Percentiles rank a stretch among this genome's conserved stretches.
phyloP scores from a whole-genome alignment of 2,888 invertebrate genomes.

The Lasioglossum marginatum region DNA sequence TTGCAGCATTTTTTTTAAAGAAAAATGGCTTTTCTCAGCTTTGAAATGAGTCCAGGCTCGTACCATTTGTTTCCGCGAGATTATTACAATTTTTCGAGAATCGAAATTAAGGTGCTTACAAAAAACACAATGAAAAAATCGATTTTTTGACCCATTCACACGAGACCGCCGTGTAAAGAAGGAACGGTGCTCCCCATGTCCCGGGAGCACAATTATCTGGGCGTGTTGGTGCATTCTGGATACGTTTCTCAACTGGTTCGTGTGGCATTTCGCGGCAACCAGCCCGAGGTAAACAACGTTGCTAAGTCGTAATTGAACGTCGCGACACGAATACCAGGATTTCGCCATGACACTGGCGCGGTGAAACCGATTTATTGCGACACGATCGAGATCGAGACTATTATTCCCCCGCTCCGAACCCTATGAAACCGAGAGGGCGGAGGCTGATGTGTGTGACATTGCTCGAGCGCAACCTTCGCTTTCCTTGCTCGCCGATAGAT shows the following conservation, averaged over 20 bases:
- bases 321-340: conserved; percentile 62
- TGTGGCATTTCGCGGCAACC: conserved; percentile 25
- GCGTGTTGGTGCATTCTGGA: conserved; percentile 33
- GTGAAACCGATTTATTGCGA: conserved; percentile 64
- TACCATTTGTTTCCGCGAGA: background rate
- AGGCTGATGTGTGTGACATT: conserved; percentile 40
- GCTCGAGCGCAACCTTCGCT: conserved; percentile 20
- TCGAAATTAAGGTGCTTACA: background rate
- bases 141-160: background rate
- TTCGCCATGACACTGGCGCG: conserved; percentile 65
- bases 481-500: background rate
- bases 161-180: conserved; percentile 6
- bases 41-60: too few species aligned
- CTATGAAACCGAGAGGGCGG: conserved; percentile 10
- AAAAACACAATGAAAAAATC: background rate
- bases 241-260: conserved; percentile 28
- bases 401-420: conserved; percentile 6
- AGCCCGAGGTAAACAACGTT: conserved; percentile 53
- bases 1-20: too few species aligned
- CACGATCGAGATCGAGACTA: conserved; percentile 47
- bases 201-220: conserved; percentile 30
- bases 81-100: background rate
- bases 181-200: background rate
- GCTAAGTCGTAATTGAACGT: conserved; percentile 52
- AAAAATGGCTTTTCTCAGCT: too few species aligned